Conservation (phyloP, 2,113 vertebrate genomes). For the Anarhynchus alexandrinus region DNA sequence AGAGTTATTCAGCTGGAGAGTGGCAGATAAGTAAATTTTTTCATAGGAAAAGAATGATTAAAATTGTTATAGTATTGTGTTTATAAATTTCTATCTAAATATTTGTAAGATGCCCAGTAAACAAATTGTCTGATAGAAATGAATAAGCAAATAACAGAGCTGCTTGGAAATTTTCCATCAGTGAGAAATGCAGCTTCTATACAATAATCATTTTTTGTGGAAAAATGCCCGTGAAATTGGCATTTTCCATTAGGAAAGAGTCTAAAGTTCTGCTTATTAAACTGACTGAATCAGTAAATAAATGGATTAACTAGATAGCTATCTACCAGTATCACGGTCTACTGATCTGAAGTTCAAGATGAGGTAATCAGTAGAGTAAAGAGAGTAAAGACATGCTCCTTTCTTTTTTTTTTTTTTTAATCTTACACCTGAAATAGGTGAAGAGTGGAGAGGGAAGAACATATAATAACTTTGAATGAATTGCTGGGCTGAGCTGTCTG, state of each 20-base stretch:
- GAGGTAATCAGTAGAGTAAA: neutral
- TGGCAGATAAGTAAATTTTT: neutral
- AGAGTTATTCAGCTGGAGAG: neutral
- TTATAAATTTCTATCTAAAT: neutral
- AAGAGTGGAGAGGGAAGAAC: neutral
- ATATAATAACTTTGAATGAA: neutral
- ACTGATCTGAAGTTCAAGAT: neutral
- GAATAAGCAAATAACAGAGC: neutral
- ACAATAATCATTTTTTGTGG: neutral
- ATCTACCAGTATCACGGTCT: neutral
- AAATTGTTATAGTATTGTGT: neutral
- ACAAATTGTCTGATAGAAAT: neutral
- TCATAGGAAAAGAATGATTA: neutral
- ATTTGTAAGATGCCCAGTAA: neutral
- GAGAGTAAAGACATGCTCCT: neutral
- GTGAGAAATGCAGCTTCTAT: neutral
- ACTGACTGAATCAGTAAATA: neutral
- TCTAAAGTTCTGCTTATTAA: neutral
- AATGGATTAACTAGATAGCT: neutral
- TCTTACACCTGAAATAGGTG: neutral
- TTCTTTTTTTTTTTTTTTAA: neutral
- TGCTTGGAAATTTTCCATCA: neutral
- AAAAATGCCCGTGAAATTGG: neutral
- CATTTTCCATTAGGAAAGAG: neutral
- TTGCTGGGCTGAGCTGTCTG: neutral